Evolutionary conservation across 2,888 invertebrate species (phyloP), one percentile per base, ranked within the genome.

Genomic region (Rhogogaster chlorosoma): DNA sequence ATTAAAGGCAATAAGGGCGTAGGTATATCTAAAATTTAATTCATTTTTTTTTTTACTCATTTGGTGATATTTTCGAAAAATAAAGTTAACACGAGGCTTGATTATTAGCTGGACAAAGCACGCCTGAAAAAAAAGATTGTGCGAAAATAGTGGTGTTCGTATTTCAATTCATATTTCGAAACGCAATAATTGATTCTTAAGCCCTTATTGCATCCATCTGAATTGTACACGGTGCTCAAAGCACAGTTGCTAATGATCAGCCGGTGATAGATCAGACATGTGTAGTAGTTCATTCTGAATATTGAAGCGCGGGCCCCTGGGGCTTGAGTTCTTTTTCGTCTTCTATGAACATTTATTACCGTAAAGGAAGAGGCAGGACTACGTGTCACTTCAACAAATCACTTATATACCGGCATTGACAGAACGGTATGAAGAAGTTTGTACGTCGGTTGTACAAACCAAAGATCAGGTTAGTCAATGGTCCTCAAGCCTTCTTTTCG

Each of bases 371-470:
- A 67, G 67, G 10, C 32, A 42, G 36, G 26, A 15, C 53, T 49
- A 32, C 49, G 26, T 32, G 77, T 77, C 32, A 53, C 26, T 77
- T 77, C 77, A 49, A 77, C 77, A 77, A 77, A 77, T 53, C 32
- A 49, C 53, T 32, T n/a, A 53, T n/a, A 53, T 77, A 42, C 22
- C 18, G 77, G 53, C 77, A 53, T 73, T 73, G 42, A 42, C 38
- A 22, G 22, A 73, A 38, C 22, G n/a, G 10, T 18, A 71, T 6
- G 38, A n/a, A 45, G 75, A 26, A 64, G 45, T 22, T 32, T n/a
- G 57, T 29, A 78, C n/a, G 57, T 29, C 36, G n/a, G 57, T 57
- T 53, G 7, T 71, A 15, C n/a, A n/a, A n/a, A n/a, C n/a, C n/a
- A n/a, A n/a, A 26, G 5, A 36, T 71, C 70, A 73, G 42, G 42